Conservation (phyloP, 1,140 invertebrate genomes). For the Coptotermes formosanus region DNA sequence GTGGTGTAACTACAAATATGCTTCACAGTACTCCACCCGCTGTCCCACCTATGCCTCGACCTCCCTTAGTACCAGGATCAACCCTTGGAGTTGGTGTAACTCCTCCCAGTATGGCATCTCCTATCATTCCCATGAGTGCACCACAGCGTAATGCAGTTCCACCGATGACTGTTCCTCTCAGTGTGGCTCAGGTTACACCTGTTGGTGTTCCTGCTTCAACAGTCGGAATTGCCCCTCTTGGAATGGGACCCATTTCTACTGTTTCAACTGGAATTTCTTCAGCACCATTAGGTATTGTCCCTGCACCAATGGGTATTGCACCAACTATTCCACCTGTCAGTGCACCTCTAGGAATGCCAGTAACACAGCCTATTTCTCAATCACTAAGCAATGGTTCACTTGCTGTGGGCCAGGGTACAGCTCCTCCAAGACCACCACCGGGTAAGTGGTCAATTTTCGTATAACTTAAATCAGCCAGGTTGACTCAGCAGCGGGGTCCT, state of each 20-base stretch:
- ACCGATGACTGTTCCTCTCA: slow-evolving; percentile 33
- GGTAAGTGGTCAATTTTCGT: slow-evolving; percentile 1
- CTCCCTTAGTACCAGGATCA: slow-evolving; percentile 39
- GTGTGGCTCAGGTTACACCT: not conserved
- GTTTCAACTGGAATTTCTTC: slow-evolving; percentile 29
- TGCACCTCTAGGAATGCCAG: slow-evolving; percentile 33
- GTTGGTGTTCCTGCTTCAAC: slow-evolving; percentile 13
- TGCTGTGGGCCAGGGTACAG: not conserved
- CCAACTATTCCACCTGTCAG: slow-evolving; percentile 34
- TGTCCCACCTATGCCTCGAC: slow-evolving; percentile 33
- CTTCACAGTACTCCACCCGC: slow-evolving; percentile 31
- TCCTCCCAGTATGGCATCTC: slow-evolving; percentile 7
- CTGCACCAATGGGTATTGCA: slow-evolving; percentile 36
- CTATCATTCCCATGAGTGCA: slow-evolving; percentile 31
- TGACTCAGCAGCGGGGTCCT: not conserved
- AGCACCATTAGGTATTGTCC: slow-evolving; percentile 27
- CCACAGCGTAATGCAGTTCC: slow-evolving; percentile 36
- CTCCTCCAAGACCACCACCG: slow-evolving; percentile 29
- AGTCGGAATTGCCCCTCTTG: not conserved
- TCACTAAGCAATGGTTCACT: slow-evolving; percentile 34
- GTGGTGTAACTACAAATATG: slow-evolving; percentile 23
- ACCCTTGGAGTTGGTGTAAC: too few relatives aligned
- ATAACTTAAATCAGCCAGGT: not conserved
- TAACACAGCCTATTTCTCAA: slow-evolving; percentile 34
- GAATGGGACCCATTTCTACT: slow-evolving; percentile 21